Percentiles rank a stretch among this genome's conserved stretches.
Conservation (phyloP, 2,888 invertebrate species). For the Machimus rusticus region DNA sequence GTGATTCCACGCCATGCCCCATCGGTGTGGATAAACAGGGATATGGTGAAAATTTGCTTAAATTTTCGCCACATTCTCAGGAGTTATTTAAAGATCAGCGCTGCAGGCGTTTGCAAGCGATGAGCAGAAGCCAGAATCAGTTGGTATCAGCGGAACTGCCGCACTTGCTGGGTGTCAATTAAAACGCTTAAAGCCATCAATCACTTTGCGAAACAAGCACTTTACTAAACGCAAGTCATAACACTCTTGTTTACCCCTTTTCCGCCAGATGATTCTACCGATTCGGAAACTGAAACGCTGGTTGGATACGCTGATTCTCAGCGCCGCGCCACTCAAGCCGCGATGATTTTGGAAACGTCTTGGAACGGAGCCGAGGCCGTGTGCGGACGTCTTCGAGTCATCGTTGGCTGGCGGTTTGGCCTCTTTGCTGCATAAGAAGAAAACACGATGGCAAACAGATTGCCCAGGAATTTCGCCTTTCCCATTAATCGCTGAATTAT, state of each 20-base stretch:
- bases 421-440: neutral
- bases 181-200: neutral
- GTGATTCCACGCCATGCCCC: neutral
- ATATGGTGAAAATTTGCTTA: neutral
- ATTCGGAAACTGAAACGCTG: neutral
- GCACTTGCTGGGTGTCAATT: neutral
- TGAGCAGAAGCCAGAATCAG: neutral
- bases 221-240: neutral
- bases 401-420: neutral
- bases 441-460: neutral
- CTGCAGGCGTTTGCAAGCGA: neutral
- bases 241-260: neutral
- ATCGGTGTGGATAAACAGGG: neutral
- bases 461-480: neutral
- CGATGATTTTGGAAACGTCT: neutral
- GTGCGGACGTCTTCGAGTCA: neutral
- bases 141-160: neutral
- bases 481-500: neutral
- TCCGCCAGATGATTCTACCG: neutral
- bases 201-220: neutral
- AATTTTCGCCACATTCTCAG: neutral
- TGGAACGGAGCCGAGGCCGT: neutral
- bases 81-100: neutral
- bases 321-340: neutral
- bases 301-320: neutral